Base-by-base conservation (phyloP, 2,888 invertebrate species). In the Melipona bicolor region DNA sequence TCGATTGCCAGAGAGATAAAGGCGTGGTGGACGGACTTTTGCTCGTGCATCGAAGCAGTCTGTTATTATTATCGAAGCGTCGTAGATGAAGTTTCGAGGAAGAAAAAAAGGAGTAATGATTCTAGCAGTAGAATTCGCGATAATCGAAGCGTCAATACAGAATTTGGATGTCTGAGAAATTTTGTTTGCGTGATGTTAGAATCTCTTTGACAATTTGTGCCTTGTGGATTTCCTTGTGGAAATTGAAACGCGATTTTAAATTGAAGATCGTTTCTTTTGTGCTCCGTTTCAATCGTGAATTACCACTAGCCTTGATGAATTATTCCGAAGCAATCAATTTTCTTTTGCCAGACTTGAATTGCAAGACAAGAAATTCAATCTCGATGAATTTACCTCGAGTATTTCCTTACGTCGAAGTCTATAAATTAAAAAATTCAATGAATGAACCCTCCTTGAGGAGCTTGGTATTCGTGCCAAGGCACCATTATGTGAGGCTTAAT, bases 361-460 rank as follows among this genome's bases (percentile, higher is more conserved):
- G n/a, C n/a, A n/a, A n/a, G n/a, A n/a, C n/a, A n/a, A n/a, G n/a
- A 1, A 17, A 19, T 1, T 43, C 43, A 9, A 43, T 43, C 9
- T 43, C 43, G 43, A 43, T 27, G 32, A n/a, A n/a, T 65, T 65
- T 43, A 43, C 43, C 27, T 27, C 27, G 11, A 21, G 21, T n/a
- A n/a, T n/a, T n/a, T n/a, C 19, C 1, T n/a, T 6, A 24, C 15
- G 5, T 15, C 36, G 5, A 36, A 52, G 24, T 1, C 11, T 5
- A 1, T 5, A 49, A 79, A 70, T 65, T 27, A 24, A 68, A 68
- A 62, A 49, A 81, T 79, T 80, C 72, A 73, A 73, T 62, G 32
- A 72, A 54, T 4, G 5, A 19, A 15, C 9, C 5, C 32, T 27
- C 15, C 9, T 61, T 61, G 6, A n/a, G n/a, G 43, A 2, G 19